phyloP scores from a whole-genome alignment of 2,888 invertebrate species.

The Phyto melanocephala region DNA sequence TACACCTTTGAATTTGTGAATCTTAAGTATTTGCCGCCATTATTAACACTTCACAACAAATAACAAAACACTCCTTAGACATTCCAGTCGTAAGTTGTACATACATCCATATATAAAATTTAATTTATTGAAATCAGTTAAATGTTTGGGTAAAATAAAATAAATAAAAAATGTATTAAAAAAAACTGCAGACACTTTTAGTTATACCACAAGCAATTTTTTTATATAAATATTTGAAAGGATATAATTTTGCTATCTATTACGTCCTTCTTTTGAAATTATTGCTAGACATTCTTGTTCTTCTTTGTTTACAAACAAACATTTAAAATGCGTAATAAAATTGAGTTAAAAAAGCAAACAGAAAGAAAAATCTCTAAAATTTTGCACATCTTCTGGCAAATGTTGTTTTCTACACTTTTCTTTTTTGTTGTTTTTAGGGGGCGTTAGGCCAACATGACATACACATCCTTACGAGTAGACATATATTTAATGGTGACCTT shows the following conservation, averaged over 20 bases:
- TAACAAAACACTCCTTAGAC: neutral
- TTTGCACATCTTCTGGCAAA: neutral
- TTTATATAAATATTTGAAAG: neutral
- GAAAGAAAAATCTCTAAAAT: neutral
- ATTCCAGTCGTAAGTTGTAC: neutral
- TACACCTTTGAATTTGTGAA: neutral
- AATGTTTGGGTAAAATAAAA: neutral
- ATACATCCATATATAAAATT: neutral
- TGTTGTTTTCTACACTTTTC: neutral
- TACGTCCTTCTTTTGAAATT: neutral
- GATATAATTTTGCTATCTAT: neutral
- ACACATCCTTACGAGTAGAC: neutral
- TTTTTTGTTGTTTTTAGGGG: constrained; percentile 29
- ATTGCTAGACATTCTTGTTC: constrained; percentile 16
- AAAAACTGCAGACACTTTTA: neutral
- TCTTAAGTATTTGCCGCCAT: neutral
- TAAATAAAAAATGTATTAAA: too few species aligned
- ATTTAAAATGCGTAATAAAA: constrained; percentile 35
- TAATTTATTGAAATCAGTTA: neutral
- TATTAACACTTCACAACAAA: neutral
- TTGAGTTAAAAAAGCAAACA: neutral
- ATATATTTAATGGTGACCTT: constrained; percentile 37
- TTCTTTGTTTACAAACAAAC: constrained; percentile 41
- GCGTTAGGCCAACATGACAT: neutral
- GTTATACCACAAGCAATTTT: neutral